Base-by-base conservation (phyloP, 2,888 invertebrate species). In the Parnassius apollo region DNA sequence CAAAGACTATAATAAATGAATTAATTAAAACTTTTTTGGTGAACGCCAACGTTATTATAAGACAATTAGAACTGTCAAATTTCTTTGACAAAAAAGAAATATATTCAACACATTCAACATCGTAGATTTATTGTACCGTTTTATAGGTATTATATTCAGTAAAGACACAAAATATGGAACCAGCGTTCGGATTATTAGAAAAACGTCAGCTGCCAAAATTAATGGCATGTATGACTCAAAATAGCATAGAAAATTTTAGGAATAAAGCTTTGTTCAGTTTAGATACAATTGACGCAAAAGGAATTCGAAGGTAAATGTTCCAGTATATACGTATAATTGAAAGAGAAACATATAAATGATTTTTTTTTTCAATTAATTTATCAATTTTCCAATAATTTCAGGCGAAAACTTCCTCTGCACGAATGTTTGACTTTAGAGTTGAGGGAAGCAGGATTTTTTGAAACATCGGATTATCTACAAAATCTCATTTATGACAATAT, bases 401-500 rank as follows among this genome's bases (percentile, higher is more conserved):
- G 94, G 70, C 86, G 86, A 68, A 89, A 91, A 65, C 61, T 89
- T 44, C 93, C 94, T 0, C 77, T 92, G 57, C 80, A 93, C 71
- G 88, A 94, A 75, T 93, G 94, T 42, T 76, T 94, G 0, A 78
- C 93, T 46, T 67, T 90, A 10, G 94, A 94, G 73, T 72, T 94
- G 2, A 75, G 78, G 62, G 94, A 94, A 74, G 73, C 84, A 0
- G 93, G 93, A 0, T 93, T 82, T 66, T 59, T 65, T 0, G 91
- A 92, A 65, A 88, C 94, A 0, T 88, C 92, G 0, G 78, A 80
- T 48, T 94, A 92, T 70, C 71, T 94, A 0, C 83, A 82, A 69
- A 91, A 93, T 68, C 80, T 95, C 0, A 85, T 94, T 22, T 87
- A 93, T 25, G 89, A 93, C 42, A 94, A 94, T 65, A 81, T 91